Evolutionary conservation across 2,113 vertebrate species (phyloP), one percentile per base, ranked within the genome.

Genomic region (Turnix velox): DNA sequence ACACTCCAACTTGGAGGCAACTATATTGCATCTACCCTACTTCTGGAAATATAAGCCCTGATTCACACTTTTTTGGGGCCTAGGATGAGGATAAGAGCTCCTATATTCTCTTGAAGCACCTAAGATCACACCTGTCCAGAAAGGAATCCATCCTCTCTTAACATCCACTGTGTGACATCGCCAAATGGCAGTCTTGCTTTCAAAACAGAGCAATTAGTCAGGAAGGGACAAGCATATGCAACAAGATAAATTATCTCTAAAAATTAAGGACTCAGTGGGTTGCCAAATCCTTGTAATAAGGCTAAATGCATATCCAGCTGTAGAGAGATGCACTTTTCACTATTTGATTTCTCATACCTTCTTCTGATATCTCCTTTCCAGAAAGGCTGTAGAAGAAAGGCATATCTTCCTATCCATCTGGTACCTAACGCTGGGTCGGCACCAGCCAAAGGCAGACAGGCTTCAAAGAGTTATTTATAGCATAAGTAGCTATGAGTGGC

Each of bases 151-250:
- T n/a, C n/a, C 57, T 45, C 27, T 40, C 43, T n/a, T 20, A 31
- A 19, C 7, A 42, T 13, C 23, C 40, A 7, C 7, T 7, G 4
- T 1, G 2, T 6, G 28, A 31, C 23, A 28, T 0, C 3, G 37
- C 10, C 51, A 67, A 69, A 63, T 2, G 4, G 3, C 58, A 92
- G 30, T 2, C 57, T 14, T 48, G 5, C 24, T 33, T 61, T 37
- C 30, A 37, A 72, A 57, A 12, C 18, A 72, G 25, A 46, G 7
- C 16, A 49, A 30, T 62, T 49, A 14, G 12, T 42, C 76, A 75
- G 58, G 37, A 82, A 79, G 13, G 7, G 23, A 1, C 23, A 55
- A 63, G n/a, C 5, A 12, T 4, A 87, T 71, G 16, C 58, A 81
- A 15, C 3, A 49, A 48, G 48, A 84, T 9, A 25, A 67, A 67